Percentiles rank a stretch among this genome's conserved stretches.
phyloP scores from a whole-genome alignment of 2,797 vertebrate species.

The Sebastes umbrosus region DNA sequence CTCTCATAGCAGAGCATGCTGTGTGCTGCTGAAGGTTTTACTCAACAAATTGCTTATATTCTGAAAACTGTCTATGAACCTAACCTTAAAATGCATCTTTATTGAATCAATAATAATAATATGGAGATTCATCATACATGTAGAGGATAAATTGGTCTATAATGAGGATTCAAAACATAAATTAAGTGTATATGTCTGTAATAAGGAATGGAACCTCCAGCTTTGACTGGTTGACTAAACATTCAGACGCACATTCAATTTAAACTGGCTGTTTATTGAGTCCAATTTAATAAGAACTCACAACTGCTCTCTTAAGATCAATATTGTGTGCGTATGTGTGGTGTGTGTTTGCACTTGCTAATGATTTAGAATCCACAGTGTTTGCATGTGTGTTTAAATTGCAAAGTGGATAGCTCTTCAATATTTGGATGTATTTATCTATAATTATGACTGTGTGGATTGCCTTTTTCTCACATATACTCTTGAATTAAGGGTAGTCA shows the following conservation, averaged over 20 bases:
- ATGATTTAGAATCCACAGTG: background rate
- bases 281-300: background rate
- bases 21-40: background rate
- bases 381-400: background rate
- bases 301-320: background rate
- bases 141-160: background rate
- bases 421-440: background rate
- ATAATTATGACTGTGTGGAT: background rate
- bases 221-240: background rate
- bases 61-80: background rate
- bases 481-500: background rate
- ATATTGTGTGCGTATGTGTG: background rate
- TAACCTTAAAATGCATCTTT: background rate
- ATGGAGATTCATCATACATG: background rate
- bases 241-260: background rate
- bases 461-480: background rate
- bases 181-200: background rate
- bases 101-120: background rate
- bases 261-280: background rate
- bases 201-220: background rate
- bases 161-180: background rate
- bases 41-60: background rate
- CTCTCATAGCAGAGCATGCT: background rate
- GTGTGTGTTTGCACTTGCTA: background rate
- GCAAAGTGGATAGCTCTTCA: background rate